Evolutionary conservation across 2,113 vertebrate genomes (phyloP), one percentile per base, ranked within the genome.

Genomic region (Prochilodus magdalenae): DNA sequence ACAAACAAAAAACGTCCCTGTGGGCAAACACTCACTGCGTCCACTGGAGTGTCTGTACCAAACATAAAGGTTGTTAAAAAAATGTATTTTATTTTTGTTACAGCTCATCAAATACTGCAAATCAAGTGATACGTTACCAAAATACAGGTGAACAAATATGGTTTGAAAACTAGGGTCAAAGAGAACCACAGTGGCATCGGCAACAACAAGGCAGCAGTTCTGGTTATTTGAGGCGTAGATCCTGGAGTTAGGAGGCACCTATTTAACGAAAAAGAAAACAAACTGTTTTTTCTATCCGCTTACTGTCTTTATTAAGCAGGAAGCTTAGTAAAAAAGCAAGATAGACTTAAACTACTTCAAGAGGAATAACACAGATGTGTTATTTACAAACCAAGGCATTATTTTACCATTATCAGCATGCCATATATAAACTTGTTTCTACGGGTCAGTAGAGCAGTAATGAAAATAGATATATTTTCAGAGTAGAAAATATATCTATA

Each of bases 1-100:
- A 97, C 95, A 51, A 98, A 88, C 87, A 99, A 90, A 91, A 99
- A 99, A 3, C 92, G 91, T 36, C 95, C 96, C 30, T 95, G 92
- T 78, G 95, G 94, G 88, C 96, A 98, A 14, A 95, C 88, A 0
- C 93, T 95, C 81, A 95, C 95, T 0, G 96, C 93, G 86, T 99
- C 97, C 86, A 99, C 97, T 0, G 94, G 75, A 0, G 94, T 94
- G 66, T 97, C 98, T 99, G 91, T n/a, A 73, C 16, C 26, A 16
- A 55, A 91, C 89, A 80, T 76, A 16, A 53, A 8, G 1, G 16
- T 14, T 12, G 49, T 27, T 5, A 15, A 26, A n/a, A n/a, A n/a
- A n/a, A n/a, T 18, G 27, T n/a, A 33, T 3, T 33, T 55, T 5
- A 2, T 29, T 53, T 51, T 13, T 29, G 1, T 16, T 1, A 15